Percentiles rank a stretch among this genome's conserved stretches.
These are phyloP conservation scores for Trimorus sp. DNA, from an alignment of 2,888 invertebrate genomes.

Conservation along the genomic window DNA sequence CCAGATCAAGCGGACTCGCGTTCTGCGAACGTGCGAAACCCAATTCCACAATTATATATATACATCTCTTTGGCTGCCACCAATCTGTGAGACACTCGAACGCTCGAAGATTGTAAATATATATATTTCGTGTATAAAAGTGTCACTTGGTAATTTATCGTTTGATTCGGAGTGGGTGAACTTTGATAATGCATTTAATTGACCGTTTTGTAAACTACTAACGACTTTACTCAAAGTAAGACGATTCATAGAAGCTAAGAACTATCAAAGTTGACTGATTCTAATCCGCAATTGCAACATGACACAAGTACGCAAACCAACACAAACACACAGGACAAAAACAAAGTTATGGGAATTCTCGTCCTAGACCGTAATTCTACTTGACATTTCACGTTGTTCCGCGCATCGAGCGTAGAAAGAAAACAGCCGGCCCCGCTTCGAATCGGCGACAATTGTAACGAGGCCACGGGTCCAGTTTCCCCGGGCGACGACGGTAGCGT, in stretches of 20 bases:
- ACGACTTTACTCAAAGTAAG: background rate
- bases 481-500: no score
- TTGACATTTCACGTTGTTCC: conserved; percentile 68
- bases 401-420: conserved; percentile 22
- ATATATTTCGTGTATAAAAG: conserved; percentile 70
- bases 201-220: background rate
- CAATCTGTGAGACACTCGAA: conserved; percentile 23
- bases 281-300: conserved; percentile 28
- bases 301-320: conserved; percentile 14
- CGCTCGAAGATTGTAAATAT: conserved; percentile 67
- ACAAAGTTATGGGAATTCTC: conserved; percentile 1
- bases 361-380: conserved; percentile 62
- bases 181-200: conserved; percentile 24
- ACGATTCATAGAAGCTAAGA: background rate
- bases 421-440: no score
- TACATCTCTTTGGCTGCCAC: conserved; percentile 42
- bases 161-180: conserved; percentile 44
- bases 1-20: no score
- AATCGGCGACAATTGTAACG: conserved; percentile 40
- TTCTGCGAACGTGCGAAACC: no score
- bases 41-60: no score
- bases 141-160: conserved; percentile 51
- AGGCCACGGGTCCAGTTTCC: conserved; percentile 13
- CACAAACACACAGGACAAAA: no score
- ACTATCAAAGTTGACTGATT: conserved; percentile 25